Evolutionary conservation across 2,113 vertebrate species (phyloP), one percentile per base, ranked within the genome.

Genomic region (Microcebus murinus): DNA sequence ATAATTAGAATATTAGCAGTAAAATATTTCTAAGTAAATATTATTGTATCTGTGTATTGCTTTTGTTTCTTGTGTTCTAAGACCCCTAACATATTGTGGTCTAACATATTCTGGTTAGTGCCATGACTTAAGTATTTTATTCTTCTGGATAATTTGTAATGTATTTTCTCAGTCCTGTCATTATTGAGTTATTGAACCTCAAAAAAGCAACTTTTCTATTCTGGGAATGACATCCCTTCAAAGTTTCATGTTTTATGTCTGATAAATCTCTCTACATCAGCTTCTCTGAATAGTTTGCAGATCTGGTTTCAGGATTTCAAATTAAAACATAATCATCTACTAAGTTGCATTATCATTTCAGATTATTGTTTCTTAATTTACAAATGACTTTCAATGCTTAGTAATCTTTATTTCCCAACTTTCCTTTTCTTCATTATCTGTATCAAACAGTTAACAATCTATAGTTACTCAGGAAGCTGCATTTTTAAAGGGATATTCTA

Each of bases 11-110:
- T 70, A 74, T 10, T 61, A 82, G 6, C 20, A 73, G 73, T 48
- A 91, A 94, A 90, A 70, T 91, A 87, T 73, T 92, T 95, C 67
- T 6, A 80, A 77, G 29, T 81, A 95, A 88, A 67, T 87, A 8
- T n/a, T 95, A 50, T 7, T 65, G 55, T 65, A 48, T 84, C 48
- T 57, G 27, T 76, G 20, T 23, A 55, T 70, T 91, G 34, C 36
- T 74, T 93, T 96, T 77, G n/a, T 94, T 68, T 93, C 63, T n/a
- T 88, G 27, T 45, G 7, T 63, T 76, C 14, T 77, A 95, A 83
- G 63, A 91, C 11, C 21, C 27, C 61, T 63, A 63, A 63, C 25
- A 63, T 12, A 63, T 29, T 27, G 25, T 27, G 11, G 61, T 29
- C 11, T 63, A 29, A 29, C 10, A 13, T 63, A 12, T 13, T 63